These are phyloP conservation scores for Yponomeuta malinellus DNA, from an alignment of 2,888 invertebrate genomes.

Conservation along the genomic window DNA sequence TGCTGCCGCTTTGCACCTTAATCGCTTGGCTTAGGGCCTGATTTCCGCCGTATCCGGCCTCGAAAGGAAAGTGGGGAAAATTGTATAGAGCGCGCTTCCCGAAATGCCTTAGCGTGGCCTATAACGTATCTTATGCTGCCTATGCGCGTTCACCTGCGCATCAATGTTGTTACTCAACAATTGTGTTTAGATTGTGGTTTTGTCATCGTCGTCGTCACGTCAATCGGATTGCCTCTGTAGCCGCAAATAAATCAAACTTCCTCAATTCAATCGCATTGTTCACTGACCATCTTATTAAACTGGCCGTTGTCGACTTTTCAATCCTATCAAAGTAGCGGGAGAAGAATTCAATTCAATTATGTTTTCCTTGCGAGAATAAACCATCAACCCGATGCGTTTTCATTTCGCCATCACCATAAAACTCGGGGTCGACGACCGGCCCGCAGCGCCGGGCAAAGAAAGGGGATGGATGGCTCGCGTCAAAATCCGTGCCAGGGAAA, in stretches of 20 bases:
- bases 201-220: neutral
- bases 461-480: neutral
- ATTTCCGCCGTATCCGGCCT: slow-evolving; percentile 24
- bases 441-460: neutral
- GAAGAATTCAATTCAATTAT: neutral
- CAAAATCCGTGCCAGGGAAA: neutral
- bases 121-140: slow-evolving; percentile 56
- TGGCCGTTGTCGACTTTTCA: neutral
- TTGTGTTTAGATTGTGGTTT: neutral
- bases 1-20: neutral
- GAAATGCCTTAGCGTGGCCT: slow-evolving; percentile 58
- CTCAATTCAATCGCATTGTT: neutral
- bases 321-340: neutral
- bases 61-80: slow-evolving; percentile 14
- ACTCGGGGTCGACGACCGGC: neutral
- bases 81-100: slow-evolving; percentile 33
- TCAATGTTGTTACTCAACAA: neutral
- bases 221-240: neutral
- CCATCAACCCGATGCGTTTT: slow-evolving; percentile 4
- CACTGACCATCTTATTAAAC: neutral
- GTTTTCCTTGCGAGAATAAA: neutral
- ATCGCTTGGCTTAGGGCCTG: slow-evolving; percentile 24
- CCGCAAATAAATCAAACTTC: neutral
- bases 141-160: slow-evolving; percentile 21
- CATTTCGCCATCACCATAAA: slow-evolving; percentile 4